These are phyloP conservation scores for Pteronotus mesoamericanus DNA, from an alignment of 2,797 vertebrate genomes.

Conservation along the genomic window DNA sequence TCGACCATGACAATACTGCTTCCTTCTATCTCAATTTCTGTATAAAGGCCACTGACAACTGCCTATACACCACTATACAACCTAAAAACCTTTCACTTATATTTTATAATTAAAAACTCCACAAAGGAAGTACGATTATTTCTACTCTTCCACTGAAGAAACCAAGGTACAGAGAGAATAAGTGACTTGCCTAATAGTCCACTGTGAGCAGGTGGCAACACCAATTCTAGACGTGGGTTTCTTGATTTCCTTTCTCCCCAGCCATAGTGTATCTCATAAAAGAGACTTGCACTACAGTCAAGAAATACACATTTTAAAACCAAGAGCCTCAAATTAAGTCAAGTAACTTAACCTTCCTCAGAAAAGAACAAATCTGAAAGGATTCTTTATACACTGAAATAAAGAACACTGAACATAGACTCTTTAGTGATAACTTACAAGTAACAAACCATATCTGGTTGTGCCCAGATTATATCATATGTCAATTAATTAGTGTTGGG, in stretches of 20 bases:
- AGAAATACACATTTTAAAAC: conserved; percentile 6
- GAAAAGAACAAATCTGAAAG: neutral
- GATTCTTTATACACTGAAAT: conserved; percentile 16
- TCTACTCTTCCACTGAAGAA: neutral
- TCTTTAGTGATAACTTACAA: neutral
- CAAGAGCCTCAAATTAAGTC: neutral
- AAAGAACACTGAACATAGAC: neutral
- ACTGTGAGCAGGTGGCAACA: neutral
- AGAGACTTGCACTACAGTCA: neutral
- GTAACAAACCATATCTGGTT: neutral
- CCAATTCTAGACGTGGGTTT: neutral
- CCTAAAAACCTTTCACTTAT: neutral
- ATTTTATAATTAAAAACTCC: neutral
- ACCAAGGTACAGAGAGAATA: neutral
- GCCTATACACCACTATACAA: neutral
- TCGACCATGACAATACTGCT: neutral
- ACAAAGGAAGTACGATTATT: neutral
- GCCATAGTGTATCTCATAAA: neutral
- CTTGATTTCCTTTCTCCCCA: neutral
- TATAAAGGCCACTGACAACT: neutral
- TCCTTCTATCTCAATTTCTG: neutral
- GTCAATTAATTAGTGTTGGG: neutral
- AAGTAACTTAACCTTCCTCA: neutral
- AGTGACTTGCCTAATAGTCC: neutral
- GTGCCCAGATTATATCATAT: neutral